Percentiles rank a stretch among this genome's conserved stretches.
phyloP scores from a whole-genome alignment of 2,888 invertebrate species.

The Hipparchia sbordonii region DNA sequence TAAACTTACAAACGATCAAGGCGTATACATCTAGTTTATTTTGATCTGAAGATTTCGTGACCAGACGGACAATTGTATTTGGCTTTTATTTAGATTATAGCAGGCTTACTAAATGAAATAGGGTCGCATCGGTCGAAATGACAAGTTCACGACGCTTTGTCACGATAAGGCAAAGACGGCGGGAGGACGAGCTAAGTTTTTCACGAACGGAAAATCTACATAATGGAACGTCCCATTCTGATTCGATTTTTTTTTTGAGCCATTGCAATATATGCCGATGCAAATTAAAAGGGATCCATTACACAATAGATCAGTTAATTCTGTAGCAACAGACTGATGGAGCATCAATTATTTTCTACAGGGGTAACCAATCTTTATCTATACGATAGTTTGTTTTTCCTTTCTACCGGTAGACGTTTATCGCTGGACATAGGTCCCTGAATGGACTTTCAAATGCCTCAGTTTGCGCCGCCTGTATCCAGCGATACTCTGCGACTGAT shows the following conservation, averaged over 20 bases:
- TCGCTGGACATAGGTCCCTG: too few relatives aligned
- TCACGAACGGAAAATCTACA: conserved; percentile 78
- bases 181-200: conserved; percentile 53
- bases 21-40: background rate
- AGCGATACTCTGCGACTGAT: too few relatives aligned
- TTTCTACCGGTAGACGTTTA: too few relatives aligned
- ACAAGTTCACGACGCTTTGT: conserved; percentile 38
- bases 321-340: too few relatives aligned
- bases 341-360: background rate
- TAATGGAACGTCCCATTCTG: conserved; percentile 68
- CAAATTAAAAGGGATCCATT: background rate
- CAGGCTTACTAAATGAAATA: conserved; percentile 2
- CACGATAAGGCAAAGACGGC: conserved; percentile 42
- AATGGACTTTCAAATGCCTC: too few relatives aligned
- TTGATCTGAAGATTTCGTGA: conserved; percentile 6
- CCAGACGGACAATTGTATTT: conserved; percentile 3
- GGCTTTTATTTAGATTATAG: conserved; percentile 15
- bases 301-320: too few relatives aligned
- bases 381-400: background rate
- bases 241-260: conserved; percentile 69
- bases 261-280: background rate
- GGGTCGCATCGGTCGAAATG: conserved; percentile 3
- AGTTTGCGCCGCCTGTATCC: too few relatives aligned
- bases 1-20: background rate
- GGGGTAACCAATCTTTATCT: background rate